Base-by-base conservation (phyloP, 2,888 invertebrate genomes). In the Busseola fusca region DNA sequence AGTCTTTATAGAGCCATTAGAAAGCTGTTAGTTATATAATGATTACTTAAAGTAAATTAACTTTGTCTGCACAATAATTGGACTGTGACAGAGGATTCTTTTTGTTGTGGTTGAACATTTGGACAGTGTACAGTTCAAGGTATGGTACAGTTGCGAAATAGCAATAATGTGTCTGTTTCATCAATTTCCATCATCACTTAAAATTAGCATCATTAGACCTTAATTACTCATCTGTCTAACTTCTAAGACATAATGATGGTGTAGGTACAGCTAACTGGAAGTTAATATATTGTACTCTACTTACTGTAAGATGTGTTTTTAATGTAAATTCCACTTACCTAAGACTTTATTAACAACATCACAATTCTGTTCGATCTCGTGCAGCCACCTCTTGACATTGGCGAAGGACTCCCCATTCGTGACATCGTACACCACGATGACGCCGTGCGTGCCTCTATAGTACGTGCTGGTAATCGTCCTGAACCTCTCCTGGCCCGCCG, bases 321-420 rank as follows among this genome's bases (percentile, higher is more conserved):
- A 48, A 34, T 34, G 14, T 25, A 34, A 58, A 57, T 65, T 34
- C 58, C 34, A 91, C 96, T 96, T 93, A 98, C 98, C 98, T 96
- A 99, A 97, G 93, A 99, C 98, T 97, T 98, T 98, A 96, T 99
- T 99, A 85, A 99, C 99, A 89, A 99, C 98, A 96, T 99, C 99
- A 97, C 99, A 99, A 96, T 99, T 99, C 92, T 99, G 98, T 92
- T 99, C 99, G 84, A 99, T 99, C 96, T 99, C 99, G 92, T 99
- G 99, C 69, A 99, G 96, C 99, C 99, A 99, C 91, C 99, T 96
- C 93, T 99, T 99, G 3, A 99, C 99, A 94, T 99, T 99, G 78
- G 99, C 99, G 96, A 99, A 99, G 65, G 99, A 99, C 92, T 99
- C 99, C 57, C 99, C 99, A 93, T 98, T 99, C 79, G 98, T 99